Evolutionary conservation across 1,140 invertebrate genomes (phyloP), one percentile per base, ranked within the genome.

Genomic region (Agrypnia vestita): DNA sequence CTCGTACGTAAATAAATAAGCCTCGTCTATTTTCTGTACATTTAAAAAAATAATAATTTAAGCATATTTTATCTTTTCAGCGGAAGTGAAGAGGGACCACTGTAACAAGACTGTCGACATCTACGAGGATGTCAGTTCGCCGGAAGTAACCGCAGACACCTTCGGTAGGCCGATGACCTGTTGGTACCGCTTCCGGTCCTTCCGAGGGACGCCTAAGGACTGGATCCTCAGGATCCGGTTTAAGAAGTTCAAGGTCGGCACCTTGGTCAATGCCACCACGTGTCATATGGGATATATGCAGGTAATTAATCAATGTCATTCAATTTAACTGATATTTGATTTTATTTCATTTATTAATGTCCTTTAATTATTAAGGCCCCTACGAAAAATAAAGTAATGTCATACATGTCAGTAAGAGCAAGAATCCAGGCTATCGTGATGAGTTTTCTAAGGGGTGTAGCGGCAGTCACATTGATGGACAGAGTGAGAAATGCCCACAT

Each of bases 51-150:
- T n/a, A n/a, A n/a, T n/a, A 35, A 35, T 6, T 35, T 35, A 35
- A 35, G 6, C 1, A 35, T 35, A 35, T 61, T 0, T 43, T 13
- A 8, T 64, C 4, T 49, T 81, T 89, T 1, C 87, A 92, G 92
- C 89, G 86, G 93, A 94, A 83, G 87, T 88, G 47, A 92, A 92
- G 85, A 90, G 93, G 81, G 95, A 95, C 86, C 94, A 96, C 84
- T 97, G 96, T 88, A 97, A 97, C 88, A 97, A 96, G 86, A 97
- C 96, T 0, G 96, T 97, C 64, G 96, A 97, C 84, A 95, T 97
- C 75, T 97, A 97, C 87, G 95, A 97, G 85, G 95, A 97, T 86
- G 95, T 97, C 6, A 93, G 94, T 10, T 96, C 94, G 77, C 96
- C 96, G 13, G 93, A 95, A 79, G 93, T 97, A 86, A 96, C 93